phyloP scores from a whole-genome alignment of 1,140 invertebrate genomes.

The Drosophila pseudoobscura region DNA sequence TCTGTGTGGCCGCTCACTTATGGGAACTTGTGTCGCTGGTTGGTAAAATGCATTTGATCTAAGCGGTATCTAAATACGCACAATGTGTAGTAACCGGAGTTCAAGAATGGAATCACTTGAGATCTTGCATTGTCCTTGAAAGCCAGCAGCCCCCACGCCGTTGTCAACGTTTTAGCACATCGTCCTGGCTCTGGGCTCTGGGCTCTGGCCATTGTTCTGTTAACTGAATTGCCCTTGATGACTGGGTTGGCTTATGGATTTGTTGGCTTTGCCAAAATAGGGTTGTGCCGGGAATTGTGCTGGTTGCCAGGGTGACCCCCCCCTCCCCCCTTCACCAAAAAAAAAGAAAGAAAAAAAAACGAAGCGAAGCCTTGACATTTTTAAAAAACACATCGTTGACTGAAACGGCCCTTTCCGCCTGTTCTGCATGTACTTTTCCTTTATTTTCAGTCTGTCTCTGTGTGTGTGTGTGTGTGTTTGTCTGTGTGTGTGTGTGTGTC shows the following conservation, averaged over 20 bases:
- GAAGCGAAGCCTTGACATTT: conserved; percentile 66
- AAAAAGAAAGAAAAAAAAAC: no score
- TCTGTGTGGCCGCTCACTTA: no score
- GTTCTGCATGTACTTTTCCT: not conserved
- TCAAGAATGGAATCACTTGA: no score
- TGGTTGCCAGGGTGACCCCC: conserved; percentile 19
- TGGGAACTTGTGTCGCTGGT: no score
- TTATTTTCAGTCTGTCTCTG: conserved; percentile 3
- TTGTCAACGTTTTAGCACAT: not conserved
- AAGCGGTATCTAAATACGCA: no score
- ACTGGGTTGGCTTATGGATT: conserved; percentile 48
- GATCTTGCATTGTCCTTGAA: no score
- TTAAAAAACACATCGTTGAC: conserved; percentile 48
- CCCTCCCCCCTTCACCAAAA: not conserved
- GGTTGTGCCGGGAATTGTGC: conserved; percentile 32
- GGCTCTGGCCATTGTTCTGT: conserved; percentile 38
- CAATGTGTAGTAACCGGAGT: no score
- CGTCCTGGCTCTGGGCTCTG: conserved; percentile 2
- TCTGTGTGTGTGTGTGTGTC: no score
- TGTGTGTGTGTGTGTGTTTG: not conserved
- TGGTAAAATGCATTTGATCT: no score
- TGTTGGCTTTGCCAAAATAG: conserved; percentile 30
- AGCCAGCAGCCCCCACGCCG: no score
- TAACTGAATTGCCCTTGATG: conserved; percentile 57
- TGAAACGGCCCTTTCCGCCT: conserved; percentile 14